Evolutionary conservation across 2,797 vertebrate genomes (phyloP).

Genomic region (Acipenser oxyrinchus): DNA sequence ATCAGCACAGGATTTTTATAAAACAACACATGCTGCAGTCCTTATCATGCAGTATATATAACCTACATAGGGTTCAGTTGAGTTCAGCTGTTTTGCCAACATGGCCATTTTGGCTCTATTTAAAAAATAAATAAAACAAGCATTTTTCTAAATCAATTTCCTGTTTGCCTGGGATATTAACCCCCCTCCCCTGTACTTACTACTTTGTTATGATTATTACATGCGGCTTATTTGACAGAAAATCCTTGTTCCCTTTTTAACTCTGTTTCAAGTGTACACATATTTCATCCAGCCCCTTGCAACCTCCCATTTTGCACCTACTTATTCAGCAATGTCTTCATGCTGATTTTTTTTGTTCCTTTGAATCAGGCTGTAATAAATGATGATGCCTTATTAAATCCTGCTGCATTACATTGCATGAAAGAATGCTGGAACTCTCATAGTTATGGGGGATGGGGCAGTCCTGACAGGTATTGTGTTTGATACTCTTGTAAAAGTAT

Average conservation of each 20-base stretch:
- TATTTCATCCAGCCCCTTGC: conserved; percentile 36
- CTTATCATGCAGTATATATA: too few relatives aligned
- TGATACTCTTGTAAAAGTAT: neutral
- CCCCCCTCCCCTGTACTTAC: neutral
- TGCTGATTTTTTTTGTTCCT: conserved; percentile 36
- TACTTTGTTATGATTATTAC: neutral
- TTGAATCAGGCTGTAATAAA: conserved; percentile 34
- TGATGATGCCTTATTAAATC: conserved; percentile 27
- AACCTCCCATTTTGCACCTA: conserved; percentile 28
- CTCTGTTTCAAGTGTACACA: conserved; percentile 21
- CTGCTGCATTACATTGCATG: conserved; percentile 11
- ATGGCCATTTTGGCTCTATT: too few relatives aligned
- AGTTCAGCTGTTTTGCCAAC: too few relatives aligned
- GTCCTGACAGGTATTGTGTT: too few relatives aligned
- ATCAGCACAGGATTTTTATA: too few relatives aligned
- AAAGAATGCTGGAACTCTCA: neutral
- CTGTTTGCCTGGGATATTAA: too few relatives aligned
- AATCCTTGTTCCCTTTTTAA: neutral
- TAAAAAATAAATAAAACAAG: too few relatives aligned
- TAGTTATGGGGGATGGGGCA: too few relatives aligned
- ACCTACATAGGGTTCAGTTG: too few relatives aligned
- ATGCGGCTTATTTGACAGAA: neutral
- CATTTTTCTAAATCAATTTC: too few relatives aligned
- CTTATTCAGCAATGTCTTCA: conserved; percentile 44
- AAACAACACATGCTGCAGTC: too few relatives aligned